phyloP scores from a whole-genome alignment of 2,797 vertebrate species.

The Tiaroga cobitis region DNA sequence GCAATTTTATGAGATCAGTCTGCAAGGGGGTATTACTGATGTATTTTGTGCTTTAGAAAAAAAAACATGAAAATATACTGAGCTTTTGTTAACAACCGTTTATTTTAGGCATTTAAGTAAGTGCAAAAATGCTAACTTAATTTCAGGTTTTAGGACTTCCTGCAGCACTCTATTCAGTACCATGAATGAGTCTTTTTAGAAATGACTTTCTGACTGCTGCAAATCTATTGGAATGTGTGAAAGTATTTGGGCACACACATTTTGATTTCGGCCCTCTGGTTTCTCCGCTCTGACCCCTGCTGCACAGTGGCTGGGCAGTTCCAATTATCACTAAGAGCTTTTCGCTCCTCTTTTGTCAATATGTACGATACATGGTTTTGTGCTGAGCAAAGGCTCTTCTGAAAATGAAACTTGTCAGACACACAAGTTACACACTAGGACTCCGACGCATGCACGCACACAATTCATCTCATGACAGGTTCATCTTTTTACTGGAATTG shows the following conservation, averaged over 20 bases:
- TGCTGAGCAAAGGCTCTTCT: conserved; percentile 60
- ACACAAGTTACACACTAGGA: conserved; percentile 36
- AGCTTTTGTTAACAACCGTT: background rate
- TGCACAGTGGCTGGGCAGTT: conserved; percentile 32
- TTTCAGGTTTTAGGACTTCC: background rate
- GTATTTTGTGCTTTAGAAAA: background rate
- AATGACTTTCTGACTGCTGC: background rate
- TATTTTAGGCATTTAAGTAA: background rate
- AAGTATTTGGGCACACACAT: background rate
- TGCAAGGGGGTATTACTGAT: background rate
- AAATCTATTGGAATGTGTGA: background rate
- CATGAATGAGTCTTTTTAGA: too few relatives aligned
- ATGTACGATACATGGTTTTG: conserved; percentile 44
- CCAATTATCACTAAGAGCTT: conserved; percentile 65
- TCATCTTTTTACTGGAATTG: conserved; percentile 43
- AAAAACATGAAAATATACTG: background rate
- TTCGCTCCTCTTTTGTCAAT: conserved; percentile 58
- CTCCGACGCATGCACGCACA: conserved; percentile 18
- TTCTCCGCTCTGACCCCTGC: background rate
- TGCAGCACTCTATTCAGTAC: background rate
- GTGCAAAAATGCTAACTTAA: background rate
- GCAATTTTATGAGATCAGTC: too few relatives aligned
- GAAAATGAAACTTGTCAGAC: conserved; percentile 62
- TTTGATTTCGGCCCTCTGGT: background rate
- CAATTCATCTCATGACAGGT: conserved; percentile 48